Evolutionary conservation across 2,888 invertebrate species (phyloP).

Genomic region (Leucoptera coffeella): DNA sequence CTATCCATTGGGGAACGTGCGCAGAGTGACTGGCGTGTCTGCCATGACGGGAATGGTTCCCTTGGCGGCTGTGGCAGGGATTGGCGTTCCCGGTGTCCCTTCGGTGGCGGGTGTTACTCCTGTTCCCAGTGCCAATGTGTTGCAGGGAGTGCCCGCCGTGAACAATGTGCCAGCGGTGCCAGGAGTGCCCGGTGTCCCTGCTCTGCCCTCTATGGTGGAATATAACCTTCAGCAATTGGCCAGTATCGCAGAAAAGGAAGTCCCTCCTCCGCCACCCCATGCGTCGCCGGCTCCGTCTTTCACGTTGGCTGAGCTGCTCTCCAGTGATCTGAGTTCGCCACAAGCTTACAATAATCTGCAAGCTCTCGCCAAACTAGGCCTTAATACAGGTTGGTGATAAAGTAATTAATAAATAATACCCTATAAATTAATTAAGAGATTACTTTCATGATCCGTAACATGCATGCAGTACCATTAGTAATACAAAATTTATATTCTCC

Average conservation of each 20-base stretch:
- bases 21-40: constrained; percentile 30
- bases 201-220: constrained; percentile 69
- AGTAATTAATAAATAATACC: background rate
- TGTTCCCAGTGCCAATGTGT: constrained; percentile 19
- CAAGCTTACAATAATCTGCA: constrained; percentile 85
- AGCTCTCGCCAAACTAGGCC: constrained; percentile 80
- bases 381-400: constrained; percentile 55
- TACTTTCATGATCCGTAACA: too few relatives aligned
- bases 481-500: too few relatives aligned
- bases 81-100: constrained; percentile 13
- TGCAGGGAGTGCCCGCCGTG: constrained; percentile 25
- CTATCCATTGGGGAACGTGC: constrained; percentile 46
- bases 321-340: constrained; percentile 62
- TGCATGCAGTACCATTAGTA: too few relatives aligned
- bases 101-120: constrained; percentile 20
- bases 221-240: constrained; percentile 82
- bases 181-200: constrained; percentile 23
- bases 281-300: constrained; percentile 60
- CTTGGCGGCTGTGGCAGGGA: constrained; percentile 11
- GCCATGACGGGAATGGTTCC: constrained; percentile 24
- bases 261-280: constrained; percentile 46
- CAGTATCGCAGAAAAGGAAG: constrained; percentile 68
- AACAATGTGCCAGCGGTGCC: constrained; percentile 20
- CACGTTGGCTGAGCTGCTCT: constrained; percentile 70
- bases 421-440: too few relatives aligned